Percentiles rank a stretch among this genome's conserved stretches.
These are phyloP conservation scores for Micromesistius poutassou DNA, from an alignment of 2,797 vertebrate species.

Conservation along the genomic window DNA sequence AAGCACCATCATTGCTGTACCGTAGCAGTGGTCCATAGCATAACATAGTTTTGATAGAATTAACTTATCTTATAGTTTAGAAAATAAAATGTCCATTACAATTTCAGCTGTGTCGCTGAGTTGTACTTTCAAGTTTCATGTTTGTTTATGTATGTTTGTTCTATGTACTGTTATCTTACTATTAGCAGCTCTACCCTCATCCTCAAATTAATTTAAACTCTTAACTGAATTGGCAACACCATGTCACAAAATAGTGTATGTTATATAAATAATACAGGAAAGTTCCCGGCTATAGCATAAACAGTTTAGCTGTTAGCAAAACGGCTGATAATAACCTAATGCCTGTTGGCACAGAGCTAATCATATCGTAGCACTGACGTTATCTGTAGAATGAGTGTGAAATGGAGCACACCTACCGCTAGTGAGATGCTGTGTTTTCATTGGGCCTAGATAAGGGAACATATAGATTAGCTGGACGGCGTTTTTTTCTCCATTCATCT, in stretches of 20 bases:
- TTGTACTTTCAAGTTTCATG: no score
- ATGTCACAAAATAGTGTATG: not conserved
- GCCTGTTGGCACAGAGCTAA: constrained; percentile 14
- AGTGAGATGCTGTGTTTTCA: constrained; percentile 21
- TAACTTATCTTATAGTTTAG: no score
- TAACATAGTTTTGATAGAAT: not conserved
- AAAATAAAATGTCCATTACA: no score
- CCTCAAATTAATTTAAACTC: no score
- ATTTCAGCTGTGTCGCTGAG: no score
- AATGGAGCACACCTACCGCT: constrained; percentile 5
- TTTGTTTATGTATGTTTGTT: no score
- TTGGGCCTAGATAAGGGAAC: constrained; percentile 25
- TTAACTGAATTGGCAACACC: no score
- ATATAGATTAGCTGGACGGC: constrained; percentile 22
- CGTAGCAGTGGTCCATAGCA: not conserved
- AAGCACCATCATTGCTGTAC: not conserved
- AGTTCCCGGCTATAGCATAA: not conserved
- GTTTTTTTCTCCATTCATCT: constrained; percentile 19
- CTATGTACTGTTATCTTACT: no score
- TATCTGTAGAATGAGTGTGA: constrained; percentile 17
- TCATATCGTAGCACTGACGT: constrained; percentile 14
- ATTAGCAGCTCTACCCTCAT: no score
- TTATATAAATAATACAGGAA: not conserved
- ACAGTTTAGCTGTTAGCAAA: constrained; percentile 7
- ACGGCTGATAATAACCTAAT: constrained; percentile 27